Evolutionary conservation across 2,113 vertebrate species (phyloP), one percentile per base, ranked within the genome.

Genomic region (Pagrus major): DNA sequence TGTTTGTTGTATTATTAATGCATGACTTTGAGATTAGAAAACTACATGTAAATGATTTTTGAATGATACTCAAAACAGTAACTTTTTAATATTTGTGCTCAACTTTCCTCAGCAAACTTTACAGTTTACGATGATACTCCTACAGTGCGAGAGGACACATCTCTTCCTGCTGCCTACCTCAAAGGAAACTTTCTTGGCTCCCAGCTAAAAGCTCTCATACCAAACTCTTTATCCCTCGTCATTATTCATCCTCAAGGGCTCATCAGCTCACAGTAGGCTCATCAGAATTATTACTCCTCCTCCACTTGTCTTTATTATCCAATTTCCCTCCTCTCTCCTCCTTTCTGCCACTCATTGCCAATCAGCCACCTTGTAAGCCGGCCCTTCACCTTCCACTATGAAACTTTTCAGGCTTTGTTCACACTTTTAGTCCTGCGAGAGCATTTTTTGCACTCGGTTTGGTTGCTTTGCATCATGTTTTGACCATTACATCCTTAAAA

Each of bases 1-100:
- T 86, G 79, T 90, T 91, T 91, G 89, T 92, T 93, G 79, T 90
- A 90, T 93, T 91, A 92, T 94, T 93, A 92, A 94, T 93, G 85
- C 72, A 83, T 89, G 70, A 90, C 71, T 81, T 89, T 59, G 80
- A 81, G 76, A 88, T 89, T 78, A 85, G 39, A 78, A 81, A 80
- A 64, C 46, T 47, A 47, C 80, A 56, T 85, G 70, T 74, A 81
- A 80, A 76, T 78, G 77, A 69, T 78, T 83, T 82, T 61, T 86
- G 60, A 74, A 70, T 58, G 35, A 65, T 47, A 41, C 60, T 49
- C 23, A 77, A 71, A 69, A 61, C 56, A 35, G 37, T 44, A 0
- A 2, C 25, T 33, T 74, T 71, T 66, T 2, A 31, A 23, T 12
- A 23, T 23, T 25, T 41, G 6, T 14, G 65, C 25, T 67, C 33